Percentiles rank a stretch among this genome's conserved stretches.
Conservation (phyloP, 2,113 vertebrate genomes). For the Rhegmatorhina hoffmannsi region DNA sequence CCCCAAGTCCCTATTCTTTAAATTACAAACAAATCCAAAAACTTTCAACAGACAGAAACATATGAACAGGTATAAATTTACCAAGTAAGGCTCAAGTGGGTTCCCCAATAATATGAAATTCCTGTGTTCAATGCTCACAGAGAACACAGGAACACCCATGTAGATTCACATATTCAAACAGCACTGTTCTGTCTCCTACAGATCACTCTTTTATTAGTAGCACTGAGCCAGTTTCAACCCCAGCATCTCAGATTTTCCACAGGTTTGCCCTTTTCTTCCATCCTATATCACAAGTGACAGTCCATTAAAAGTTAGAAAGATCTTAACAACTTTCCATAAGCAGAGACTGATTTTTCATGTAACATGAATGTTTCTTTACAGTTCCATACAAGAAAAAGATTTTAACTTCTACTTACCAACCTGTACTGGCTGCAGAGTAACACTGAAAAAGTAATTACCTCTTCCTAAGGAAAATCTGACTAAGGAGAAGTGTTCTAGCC, state of each 20-base stretch:
- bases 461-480: neutral
- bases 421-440: neutral
- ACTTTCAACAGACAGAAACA: neutral
- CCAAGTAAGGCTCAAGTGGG: neutral
- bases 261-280: neutral
- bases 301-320: neutral
- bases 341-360: neutral
- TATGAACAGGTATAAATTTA: neutral
- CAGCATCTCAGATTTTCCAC: neutral
- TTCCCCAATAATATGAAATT: neutral
- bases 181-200: neutral
- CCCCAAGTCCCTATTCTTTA: neutral
- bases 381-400: neutral
- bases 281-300: neutral
- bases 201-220: neutral
- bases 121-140: neutral
- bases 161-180: neutral
- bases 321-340: neutral
- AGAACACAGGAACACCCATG: neutral
- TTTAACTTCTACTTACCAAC: neutral
- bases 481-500: neutral
- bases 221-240: neutral
- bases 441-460: neutral
- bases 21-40: neutral
- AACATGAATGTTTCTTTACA: neutral